Conservation (phyloP, 1,140 invertebrate species). For the Caerostris darwini region DNA sequence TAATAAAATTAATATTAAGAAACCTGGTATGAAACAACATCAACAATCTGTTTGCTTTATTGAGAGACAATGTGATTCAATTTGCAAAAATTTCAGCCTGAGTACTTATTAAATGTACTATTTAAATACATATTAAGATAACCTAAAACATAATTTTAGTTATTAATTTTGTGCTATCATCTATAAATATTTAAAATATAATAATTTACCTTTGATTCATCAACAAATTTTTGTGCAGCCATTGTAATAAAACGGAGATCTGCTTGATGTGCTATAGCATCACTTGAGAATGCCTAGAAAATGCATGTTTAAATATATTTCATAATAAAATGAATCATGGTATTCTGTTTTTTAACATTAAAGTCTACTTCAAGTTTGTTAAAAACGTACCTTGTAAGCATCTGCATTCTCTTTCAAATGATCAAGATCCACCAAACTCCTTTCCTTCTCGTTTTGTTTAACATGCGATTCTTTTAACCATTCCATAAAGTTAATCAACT, state of each 20-base stretch:
- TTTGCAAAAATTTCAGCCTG: no score
- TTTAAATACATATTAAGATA: no score
- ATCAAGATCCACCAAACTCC: conserved; percentile 90
- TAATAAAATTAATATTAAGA: no score
- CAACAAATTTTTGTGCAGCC: conserved; percentile 96
- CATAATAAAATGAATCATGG: not conserved
- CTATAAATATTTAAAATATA: not conserved
- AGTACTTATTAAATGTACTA: no score
- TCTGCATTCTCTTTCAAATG: conserved; percentile 88
- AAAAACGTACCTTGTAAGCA: conserved; percentile 84
- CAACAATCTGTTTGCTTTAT: no score
- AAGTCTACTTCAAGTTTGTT: not conserved
- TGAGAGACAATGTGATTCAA: no score
- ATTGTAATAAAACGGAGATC: conserved; percentile 96
- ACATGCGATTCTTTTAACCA: conserved; percentile 92
- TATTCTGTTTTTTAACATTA: not conserved
- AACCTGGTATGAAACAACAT: no score
- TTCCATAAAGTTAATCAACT: conserved; percentile 89
- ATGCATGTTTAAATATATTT: not conserved
- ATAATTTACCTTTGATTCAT: conserved; percentile 90
- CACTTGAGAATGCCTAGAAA: conserved; percentile 90
- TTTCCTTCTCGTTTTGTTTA: conserved; percentile 91
- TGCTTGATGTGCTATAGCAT: conserved; percentile 96
- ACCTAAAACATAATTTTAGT: no score
- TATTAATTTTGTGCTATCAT: no score